Evolutionary conservation across 2,888 invertebrate species (phyloP).

Genomic region (Orthonychiurus folsomi): DNA sequence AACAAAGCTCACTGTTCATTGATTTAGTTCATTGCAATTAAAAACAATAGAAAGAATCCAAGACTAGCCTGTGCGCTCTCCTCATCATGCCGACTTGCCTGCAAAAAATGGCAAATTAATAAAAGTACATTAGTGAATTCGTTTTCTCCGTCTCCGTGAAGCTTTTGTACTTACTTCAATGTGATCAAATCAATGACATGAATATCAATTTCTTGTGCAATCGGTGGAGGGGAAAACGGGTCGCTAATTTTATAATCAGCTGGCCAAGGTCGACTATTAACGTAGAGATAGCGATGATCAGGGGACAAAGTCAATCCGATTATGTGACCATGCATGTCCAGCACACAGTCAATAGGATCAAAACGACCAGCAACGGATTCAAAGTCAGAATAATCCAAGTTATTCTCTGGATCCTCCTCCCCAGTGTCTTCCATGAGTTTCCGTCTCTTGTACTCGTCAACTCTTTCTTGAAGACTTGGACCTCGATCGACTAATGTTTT

Average conservation of each 20-base stretch:
- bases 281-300: constrained; percentile 56
- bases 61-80: constrained; percentile 63
- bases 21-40: no score
- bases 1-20: no score
- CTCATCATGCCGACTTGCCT: constrained; percentile 63
- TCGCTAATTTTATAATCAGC: constrained; percentile 57
- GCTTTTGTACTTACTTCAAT: constrained; percentile 49
- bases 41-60: no score
- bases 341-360: constrained; percentile 57
- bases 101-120: no score
- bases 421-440: constrained; percentile 8
- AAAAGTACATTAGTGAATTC: constrained; percentile 7
- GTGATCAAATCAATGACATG: constrained; percentile 74
- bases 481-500: constrained; percentile 60
- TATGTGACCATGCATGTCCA: constrained; percentile 54
- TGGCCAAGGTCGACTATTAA: constrained; percentile 76
- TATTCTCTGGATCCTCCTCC: constrained; percentile 9
- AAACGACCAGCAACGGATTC: constrained; percentile 26
- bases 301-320: constrained; percentile 72
- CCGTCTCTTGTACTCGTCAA: constrained; percentile 45
- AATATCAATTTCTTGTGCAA: constrained; percentile 77
- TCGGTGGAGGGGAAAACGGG: constrained; percentile 70
- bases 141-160: not conserved
- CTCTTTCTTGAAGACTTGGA: constrained; percentile 57
- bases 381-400: constrained; percentile 27